Percentiles rank a stretch among this genome's conserved stretches.
These are phyloP conservation scores for Drosophila lini DNA, from an alignment of 1,140 invertebrate species.

Conservation along the genomic window DNA sequence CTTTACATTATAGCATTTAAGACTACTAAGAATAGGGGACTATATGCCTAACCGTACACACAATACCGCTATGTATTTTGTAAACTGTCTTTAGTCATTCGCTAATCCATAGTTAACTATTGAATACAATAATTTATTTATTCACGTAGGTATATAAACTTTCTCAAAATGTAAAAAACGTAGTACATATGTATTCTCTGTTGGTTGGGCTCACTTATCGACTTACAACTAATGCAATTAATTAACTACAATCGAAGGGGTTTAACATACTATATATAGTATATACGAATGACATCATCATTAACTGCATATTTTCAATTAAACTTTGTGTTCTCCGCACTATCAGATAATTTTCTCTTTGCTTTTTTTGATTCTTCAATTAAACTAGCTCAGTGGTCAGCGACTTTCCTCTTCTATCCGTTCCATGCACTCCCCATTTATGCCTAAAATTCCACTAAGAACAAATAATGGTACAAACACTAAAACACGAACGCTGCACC, in stretches of 20 bases:
- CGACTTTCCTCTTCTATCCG: conserved; percentile 3
- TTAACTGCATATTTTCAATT: conserved; percentile 39
- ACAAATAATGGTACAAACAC: conserved; percentile 53
- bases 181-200: conserved; percentile 61
- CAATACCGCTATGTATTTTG: conserved; percentile 33
- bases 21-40: conserved; percentile 64
- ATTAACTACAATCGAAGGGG: conserved; percentile 65
- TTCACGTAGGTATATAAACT: conserved; percentile 67
- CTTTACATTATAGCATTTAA: conserved; percentile 61
- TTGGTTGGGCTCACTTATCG: conserved; percentile 49
- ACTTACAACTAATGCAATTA: conserved; percentile 64
- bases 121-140: conserved; percentile 62
- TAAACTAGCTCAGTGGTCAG: conserved; percentile 59
- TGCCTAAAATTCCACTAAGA: conserved; percentile 68
- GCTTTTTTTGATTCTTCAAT: conserved; percentile 41
- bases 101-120: conserved; percentile 64
- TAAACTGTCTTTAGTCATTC: conserved; percentile 61
- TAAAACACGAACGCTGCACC: conserved; percentile 54
- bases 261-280: conserved; percentile 66
- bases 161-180: conserved; percentile 80
- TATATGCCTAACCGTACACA: conserved; percentile 54
- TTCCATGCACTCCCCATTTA: conserved; percentile 16
- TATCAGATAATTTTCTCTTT: conserved; percentile 14
- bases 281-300: conserved; percentile 51
- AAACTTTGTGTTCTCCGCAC: conserved; percentile 33